These are phyloP conservation scores for Microchrysa polita DNA, from an alignment of 2,888 invertebrate genomes.

Conservation along the genomic window DNA sequence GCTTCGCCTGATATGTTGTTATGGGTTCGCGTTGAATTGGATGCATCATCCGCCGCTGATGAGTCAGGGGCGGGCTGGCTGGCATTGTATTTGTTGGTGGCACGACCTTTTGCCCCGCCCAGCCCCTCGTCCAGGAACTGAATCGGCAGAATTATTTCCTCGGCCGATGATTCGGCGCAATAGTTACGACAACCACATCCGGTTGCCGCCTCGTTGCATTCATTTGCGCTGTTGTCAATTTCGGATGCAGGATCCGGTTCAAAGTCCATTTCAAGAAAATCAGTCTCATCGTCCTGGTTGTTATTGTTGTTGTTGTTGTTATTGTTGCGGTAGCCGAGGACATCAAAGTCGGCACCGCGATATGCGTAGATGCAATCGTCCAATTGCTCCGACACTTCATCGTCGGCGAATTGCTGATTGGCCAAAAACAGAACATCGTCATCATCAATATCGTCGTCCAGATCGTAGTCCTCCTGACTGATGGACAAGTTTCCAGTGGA, in stretches of 20 bases:
- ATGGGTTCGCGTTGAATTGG: neutral
- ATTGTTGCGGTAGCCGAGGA: slow-evolving; percentile 53
- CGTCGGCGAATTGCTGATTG: slow-evolving; percentile 55
- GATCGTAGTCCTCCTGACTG: slow-evolving; percentile 61
- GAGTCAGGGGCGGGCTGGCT: neutral
- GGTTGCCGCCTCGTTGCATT: neutral
- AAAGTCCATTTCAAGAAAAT: slow-evolving; percentile 65
- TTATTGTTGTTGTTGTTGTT: slow-evolving; percentile 58
- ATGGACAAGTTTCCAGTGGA: slow-evolving; percentile 64
- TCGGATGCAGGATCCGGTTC: slow-evolving; percentile 64
- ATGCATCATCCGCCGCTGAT: neutral
- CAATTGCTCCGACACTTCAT: slow-evolving; percentile 61
- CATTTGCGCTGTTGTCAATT: slow-evolving; percentile 54
- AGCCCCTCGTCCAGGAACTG: neutral
- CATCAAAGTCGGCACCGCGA: slow-evolving; percentile 60
- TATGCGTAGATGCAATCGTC: slow-evolving; percentile 64
- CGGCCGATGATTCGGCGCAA: neutral
- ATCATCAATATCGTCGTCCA: slow-evolving; percentile 53
- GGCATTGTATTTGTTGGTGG: neutral
- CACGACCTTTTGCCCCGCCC: neutral
- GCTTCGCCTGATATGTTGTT: slow-evolving; percentile 33
- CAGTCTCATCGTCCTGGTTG: slow-evolving; percentile 61
- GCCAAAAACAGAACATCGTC: slow-evolving; percentile 57
- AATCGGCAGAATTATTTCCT: slow-evolving; percentile 23
- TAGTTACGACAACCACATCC: neutral